A percentile compares a stretch with the other conserved stretches of the same genome.
phyloP scores from a whole-genome alignment of 2,113 vertebrate genomes.

The Microtus montanus region DNA sequence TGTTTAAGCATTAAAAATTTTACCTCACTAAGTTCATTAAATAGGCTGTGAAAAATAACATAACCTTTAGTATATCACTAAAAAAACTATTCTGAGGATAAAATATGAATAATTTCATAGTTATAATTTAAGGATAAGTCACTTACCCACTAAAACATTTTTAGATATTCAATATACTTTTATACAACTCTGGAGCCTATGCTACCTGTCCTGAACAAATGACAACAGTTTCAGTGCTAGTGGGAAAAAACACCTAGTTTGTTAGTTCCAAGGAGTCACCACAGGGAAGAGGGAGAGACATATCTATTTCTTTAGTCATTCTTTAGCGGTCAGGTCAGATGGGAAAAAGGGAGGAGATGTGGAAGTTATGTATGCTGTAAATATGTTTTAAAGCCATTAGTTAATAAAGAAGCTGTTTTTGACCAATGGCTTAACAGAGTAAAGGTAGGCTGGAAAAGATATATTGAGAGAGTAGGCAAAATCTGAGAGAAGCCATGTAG shows the following conservation, averaged over 20 bases:
- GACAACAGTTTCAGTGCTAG: not conserved
- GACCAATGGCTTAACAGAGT: too few relatives aligned
- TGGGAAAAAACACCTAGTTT: not conserved
- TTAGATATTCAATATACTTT: not conserved
- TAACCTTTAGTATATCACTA: not conserved
- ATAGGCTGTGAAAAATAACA: not conserved
- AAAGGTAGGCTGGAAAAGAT: too few relatives aligned
- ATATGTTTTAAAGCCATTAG: too few relatives aligned
- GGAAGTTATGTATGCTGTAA: too few relatives aligned
- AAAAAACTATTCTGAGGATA: not conserved
- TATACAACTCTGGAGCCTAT: fast-evolving
- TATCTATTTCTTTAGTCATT: not conserved
- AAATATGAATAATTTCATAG: not conserved
- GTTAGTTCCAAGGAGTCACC: not conserved
- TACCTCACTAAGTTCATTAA: not conserved
- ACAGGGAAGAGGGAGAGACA: not conserved
- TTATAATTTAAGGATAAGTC: not conserved
- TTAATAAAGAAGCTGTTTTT: too few relatives aligned
- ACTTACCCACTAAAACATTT: not conserved
- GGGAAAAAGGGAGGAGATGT: too few relatives aligned
- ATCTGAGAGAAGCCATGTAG: too few relatives aligned
- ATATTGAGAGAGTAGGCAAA: too few relatives aligned
- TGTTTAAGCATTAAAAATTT: not conserved
- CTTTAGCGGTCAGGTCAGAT: too few relatives aligned
- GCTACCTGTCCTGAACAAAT: not conserved